Conservation (phyloP, 2,113 vertebrate genomes). For the Corythornis vintsioides region DNA sequence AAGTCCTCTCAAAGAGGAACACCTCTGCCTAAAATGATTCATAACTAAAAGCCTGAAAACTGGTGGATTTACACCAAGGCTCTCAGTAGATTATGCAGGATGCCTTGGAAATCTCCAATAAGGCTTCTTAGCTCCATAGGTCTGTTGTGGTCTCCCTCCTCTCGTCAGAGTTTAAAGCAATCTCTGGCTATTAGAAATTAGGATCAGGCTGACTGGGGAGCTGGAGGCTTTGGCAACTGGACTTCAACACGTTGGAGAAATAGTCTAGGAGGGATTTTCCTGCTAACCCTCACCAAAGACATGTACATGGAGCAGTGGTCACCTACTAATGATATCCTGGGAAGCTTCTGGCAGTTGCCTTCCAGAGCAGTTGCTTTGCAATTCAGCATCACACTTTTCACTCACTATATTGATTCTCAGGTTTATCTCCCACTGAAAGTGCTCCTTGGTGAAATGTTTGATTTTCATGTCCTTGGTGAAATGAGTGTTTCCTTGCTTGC, state of each 20-base stretch:
- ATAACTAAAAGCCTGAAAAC: background rate
- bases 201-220: background rate
- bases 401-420: background rate
- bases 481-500: background rate
- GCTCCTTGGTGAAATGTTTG: background rate
- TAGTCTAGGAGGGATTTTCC: background rate
- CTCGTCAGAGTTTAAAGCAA: background rate
- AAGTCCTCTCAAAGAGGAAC: background rate
- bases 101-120: background rate
- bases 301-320: background rate
- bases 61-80: background rate
- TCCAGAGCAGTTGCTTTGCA: background rate
- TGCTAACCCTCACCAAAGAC: background rate
- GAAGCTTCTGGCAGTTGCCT: background rate
- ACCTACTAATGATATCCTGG: background rate
- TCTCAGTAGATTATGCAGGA: background rate
- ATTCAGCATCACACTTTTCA: background rate
- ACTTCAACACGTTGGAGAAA: background rate
- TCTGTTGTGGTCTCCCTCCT: background rate
- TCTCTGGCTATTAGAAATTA: background rate
- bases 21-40: slow-evolving; percentile 2
- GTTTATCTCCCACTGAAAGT: background rate
- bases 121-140: background rate
- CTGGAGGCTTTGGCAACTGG: background rate
- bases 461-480: background rate